phyloP scores from a whole-genome alignment of 2,888 invertebrate species.

The Zootermopsis nevadensis region DNA sequence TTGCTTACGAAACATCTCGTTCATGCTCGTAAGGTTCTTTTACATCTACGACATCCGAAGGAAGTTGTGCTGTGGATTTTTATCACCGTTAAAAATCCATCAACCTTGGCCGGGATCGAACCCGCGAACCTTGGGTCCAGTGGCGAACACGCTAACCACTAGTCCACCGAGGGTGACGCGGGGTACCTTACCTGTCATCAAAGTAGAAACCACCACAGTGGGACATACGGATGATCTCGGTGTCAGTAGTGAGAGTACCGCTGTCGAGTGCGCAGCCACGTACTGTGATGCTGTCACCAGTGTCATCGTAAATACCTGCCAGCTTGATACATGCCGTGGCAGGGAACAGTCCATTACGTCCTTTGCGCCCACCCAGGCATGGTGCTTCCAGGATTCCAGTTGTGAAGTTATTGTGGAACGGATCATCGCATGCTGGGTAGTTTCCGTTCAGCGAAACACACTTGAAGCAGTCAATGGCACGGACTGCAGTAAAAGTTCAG shows the following conservation, averaged over 20 bases:
- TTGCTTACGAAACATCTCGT: too few species aligned
- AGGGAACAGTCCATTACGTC: slow-evolving; percentile 92
- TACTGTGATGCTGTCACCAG: slow-evolving; percentile 84
- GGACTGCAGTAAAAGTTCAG: slow-evolving; percentile 59
- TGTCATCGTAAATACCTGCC: slow-evolving; percentile 86
- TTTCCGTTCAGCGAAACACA: slow-evolving; percentile 92
- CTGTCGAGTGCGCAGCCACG: slow-evolving; percentile 95
- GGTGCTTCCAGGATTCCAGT: slow-evolving; percentile 86
- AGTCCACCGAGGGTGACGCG: too few species aligned
- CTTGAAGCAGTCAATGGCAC: slow-evolving; percentile 93
- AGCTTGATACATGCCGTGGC: slow-evolving; percentile 98
- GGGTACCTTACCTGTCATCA: slow-evolving; percentile 74
- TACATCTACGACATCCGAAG: too few species aligned
- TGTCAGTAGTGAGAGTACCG: slow-evolving; percentile 94
- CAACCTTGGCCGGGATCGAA: too few species aligned
- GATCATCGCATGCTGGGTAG: slow-evolving; percentile 92
- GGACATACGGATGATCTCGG: slow-evolving; percentile 96
- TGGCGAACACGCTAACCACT: too few species aligned
- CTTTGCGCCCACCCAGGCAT: slow-evolving; percentile 95
- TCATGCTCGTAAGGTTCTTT: too few species aligned
- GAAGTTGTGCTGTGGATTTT: too few species aligned
- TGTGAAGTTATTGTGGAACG: slow-evolving; percentile 93
- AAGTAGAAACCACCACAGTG: slow-evolving; percentile 96
- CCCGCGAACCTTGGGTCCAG: too few species aligned
- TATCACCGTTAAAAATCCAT: too few species aligned